Evolutionary conservation across 1,140 invertebrate species (phyloP), one percentile per base, ranked within the genome.

Genomic region (Octopus bimaculoides): DNA sequence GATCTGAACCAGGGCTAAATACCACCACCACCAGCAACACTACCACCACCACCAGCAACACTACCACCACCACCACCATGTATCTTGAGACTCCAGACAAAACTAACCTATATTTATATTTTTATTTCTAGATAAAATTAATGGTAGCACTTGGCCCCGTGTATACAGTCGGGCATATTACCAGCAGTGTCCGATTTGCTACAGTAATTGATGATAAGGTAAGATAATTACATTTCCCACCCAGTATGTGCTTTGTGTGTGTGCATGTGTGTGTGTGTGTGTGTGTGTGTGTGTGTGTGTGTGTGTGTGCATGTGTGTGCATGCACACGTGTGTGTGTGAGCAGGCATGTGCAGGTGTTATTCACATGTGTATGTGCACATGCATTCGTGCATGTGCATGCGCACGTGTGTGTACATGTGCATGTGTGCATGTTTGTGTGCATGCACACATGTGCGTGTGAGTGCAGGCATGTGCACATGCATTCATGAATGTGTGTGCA

Each of bases 101-200:
- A 41, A 41, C 26, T 41, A 41, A 41, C 26, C 3, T 41, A 41
- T 0, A 77, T 89, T 41, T 41, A 41, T 41, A 41, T 41, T 41
- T 71, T n/a, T 71, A 12, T 4, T 75, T 77, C 53, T 61, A 84
- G 83, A 80, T 85, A 9, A 86, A 86, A 82, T 81, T 85, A 7
- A 89, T 90, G 78, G 91, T 93, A 78, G 93, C 93, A 0, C 88
- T 97, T 66, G 95, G 94, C 1, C 96, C 96, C 1, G 92, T 95
- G 0, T 93, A 93, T 0, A 95, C 91, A 83, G 92, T 95, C 87
- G 90, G 91, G 1, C 89, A 95, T 80, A 92, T 95, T 5, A 92
- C 91, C 85, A 94, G 93, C 81, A 94, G 95, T 7, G 61, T 85
- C 14, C 81, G 77, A 77, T 75, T 78, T 69, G n/a, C 84, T n/a